Conservation (phyloP, 2,888 invertebrate species). For the Drosophila pullipes region DNA sequence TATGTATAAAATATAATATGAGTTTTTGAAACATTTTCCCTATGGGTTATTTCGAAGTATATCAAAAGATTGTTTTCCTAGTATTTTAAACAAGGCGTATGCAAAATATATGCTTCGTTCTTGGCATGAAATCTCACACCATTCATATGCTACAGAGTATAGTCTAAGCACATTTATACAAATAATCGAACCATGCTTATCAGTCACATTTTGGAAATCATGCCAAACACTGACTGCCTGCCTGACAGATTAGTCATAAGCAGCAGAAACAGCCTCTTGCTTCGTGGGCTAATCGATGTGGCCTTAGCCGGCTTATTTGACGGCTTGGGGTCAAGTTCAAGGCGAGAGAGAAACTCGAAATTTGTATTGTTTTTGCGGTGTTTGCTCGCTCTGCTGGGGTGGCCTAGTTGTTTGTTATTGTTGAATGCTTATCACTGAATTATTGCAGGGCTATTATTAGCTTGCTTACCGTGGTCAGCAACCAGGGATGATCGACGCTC, state of each 20-base stretch:
- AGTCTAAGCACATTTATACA: not conserved
- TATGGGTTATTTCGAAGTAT: not conserved
- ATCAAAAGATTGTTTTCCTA: not conserved
- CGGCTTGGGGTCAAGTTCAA: slow-evolving; percentile 52
- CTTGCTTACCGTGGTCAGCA: slow-evolving; percentile 89
- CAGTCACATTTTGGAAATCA: slow-evolving; percentile 39
- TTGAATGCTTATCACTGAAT: slow-evolving; percentile 34
- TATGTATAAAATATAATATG: not conserved
- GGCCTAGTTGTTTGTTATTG: slow-evolving; percentile 27
- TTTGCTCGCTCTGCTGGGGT: slow-evolving; percentile 22
- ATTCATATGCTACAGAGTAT: not conserved
- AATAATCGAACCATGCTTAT: slow-evolving; percentile 62
- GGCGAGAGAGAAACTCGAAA: slow-evolving; percentile 8
- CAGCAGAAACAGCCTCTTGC: slow-evolving; percentile 25
- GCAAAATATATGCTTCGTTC: not conserved
- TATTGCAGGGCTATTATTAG: slow-evolving; percentile 25
- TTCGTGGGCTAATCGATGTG: slow-evolving; percentile 60
- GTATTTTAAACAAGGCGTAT: slow-evolving; percentile 21
- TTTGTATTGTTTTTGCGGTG: not conserved
- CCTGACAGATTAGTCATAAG: slow-evolving; percentile 58
- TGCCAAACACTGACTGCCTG: slow-evolving; percentile 31
- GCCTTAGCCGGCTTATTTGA: slow-evolving; percentile 36
- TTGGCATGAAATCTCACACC: slow-evolving; percentile 11
- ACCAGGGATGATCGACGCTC: slow-evolving; percentile 93
- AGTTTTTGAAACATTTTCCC: not conserved